Base-by-base conservation (phyloP, 1,140 invertebrate genomes). In the Leptopilina boulardi region DNA sequence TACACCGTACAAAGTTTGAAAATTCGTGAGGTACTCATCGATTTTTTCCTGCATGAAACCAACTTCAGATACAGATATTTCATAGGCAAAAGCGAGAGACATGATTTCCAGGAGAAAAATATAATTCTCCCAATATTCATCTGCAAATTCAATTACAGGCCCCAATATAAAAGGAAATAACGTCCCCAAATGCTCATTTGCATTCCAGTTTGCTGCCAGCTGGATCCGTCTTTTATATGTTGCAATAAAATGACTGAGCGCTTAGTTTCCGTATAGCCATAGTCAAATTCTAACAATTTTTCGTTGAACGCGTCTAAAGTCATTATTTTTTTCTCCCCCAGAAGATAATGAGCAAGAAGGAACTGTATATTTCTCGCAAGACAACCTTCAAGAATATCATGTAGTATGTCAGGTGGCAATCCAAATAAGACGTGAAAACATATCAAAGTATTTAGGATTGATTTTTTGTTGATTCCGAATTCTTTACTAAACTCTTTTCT, bases 221-320 rank as follows among this genome's bases (percentile, higher is more conserved):
- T 26, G n/a, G 13, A n/a, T 51, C 47, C 47, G 4, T 51, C 47
- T 8, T 51, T n/a, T 6, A 51, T 6, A 6, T 26, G 56, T 13
- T 66, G 23, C 21, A 26, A 5, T 66, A 66, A 26, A 30, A 66
- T 66, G 15, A 66, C 30, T 13, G 56, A 66, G 26, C 23, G 56
- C 10, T 66, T 66, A 3, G 56, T 66, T 66, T 66, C 56, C 15
- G 56, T 15, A 30, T 66, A 66, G 2, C 56, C 56, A 15, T 66
- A 66, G 26, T 66, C 23, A 66, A 66, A 66, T 66, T 23, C 23
- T 23, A 66, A 13, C 21, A 66, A 30, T 26, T 30, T 66, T 66
- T 66, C 23, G 30, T 66, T 66, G 15, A 66, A 66, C 30, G 23
- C 10, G 3, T 66, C 23, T 15, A 66, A 30, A 13, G 23, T 66